Conservation (phyloP, 2,113 vertebrate genomes). For the Cyprinodon brontotheroides region DNA sequence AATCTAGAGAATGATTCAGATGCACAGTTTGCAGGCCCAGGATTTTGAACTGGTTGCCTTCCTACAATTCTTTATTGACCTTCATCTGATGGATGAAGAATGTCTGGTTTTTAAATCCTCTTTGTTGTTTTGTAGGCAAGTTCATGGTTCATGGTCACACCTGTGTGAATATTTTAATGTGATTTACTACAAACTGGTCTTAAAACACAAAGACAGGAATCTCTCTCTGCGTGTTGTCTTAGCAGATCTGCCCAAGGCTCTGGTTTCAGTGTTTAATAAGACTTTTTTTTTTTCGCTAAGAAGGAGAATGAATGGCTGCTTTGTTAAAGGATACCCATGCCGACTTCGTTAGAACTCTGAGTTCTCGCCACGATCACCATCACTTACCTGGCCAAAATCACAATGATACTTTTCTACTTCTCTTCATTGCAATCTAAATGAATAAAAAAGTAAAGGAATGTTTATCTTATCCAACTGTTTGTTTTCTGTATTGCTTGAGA, state of each 20-base stretch:
- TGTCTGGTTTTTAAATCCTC: slow-evolving; percentile 53
- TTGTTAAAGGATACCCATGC: slow-evolving; percentile 58
- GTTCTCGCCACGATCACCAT: slow-evolving; percentile 13
- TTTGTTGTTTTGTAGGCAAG: slow-evolving; percentile 45
- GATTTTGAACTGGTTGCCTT: slow-evolving; percentile 37
- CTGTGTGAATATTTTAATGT: slow-evolving; percentile 44
- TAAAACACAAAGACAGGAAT: slow-evolving; percentile 49
- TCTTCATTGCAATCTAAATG: neutral
- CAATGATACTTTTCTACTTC: neutral
- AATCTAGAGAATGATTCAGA: neutral
- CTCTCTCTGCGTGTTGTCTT: slow-evolving; percentile 70
- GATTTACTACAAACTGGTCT: slow-evolving; percentile 50
- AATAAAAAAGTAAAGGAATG: neutral
- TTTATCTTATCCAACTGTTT: neutral
- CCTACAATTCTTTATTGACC: slow-evolving; percentile 52
- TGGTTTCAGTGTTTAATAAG: slow-evolving; percentile 46
- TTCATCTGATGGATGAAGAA: slow-evolving; percentile 32
- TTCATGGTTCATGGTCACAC: slow-evolving; percentile 47
- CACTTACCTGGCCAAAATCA: neutral
- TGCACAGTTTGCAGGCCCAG: neutral
- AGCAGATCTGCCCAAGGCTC: slow-evolving; percentile 52
- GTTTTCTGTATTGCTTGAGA: slow-evolving; percentile 42
- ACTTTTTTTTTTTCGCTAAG: slow-evolving; percentile 61
- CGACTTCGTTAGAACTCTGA: slow-evolving; percentile 45
- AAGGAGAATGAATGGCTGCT: slow-evolving; percentile 66